Conservation (phyloP, 2,113 vertebrate genomes). For the Orthonyx spaldingii region DNA sequence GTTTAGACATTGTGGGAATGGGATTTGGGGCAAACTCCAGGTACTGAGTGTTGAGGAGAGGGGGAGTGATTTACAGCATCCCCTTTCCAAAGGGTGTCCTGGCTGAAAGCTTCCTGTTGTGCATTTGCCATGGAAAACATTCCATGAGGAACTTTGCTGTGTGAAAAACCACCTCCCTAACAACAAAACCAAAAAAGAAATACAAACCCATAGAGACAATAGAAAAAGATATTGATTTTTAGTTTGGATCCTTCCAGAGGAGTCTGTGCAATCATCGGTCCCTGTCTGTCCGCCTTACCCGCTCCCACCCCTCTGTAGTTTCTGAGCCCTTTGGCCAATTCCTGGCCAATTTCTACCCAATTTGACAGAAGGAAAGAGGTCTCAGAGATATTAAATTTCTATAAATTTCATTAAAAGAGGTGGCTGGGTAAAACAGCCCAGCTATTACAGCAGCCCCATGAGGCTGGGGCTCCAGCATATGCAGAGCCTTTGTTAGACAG, state of each 20-base stretch:
- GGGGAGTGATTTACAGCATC: accelerated
- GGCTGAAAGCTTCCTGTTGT: accelerated
- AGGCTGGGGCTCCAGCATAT: background rate
- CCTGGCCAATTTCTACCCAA: constrained; percentile 40
- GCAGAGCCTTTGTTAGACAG: constrained; percentile 25
- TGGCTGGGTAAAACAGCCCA: constrained; percentile 10
- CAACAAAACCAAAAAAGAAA: background rate
- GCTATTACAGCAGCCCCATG: constrained; percentile 29
- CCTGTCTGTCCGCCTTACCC: constrained; percentile 14
- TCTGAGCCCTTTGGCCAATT: constrained; percentile 55
- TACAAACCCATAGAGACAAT: background rate
- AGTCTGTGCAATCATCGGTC: background rate
- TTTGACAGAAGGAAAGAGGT: constrained; percentile 44
- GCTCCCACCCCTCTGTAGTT: background rate
- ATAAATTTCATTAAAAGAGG: constrained; percentile 62
- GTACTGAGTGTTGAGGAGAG: accelerated
- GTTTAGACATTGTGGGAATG: accelerated
- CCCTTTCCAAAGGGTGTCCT: background rate
- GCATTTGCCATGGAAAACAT: accelerated
- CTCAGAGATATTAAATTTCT: constrained; percentile 61
- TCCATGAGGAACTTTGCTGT: background rate
- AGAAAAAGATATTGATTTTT: constrained; percentile 38
- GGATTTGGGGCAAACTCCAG: background rate
- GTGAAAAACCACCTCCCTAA: background rate
- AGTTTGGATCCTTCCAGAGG: constrained; percentile 36